Conservation (phyloP, 1,140 invertebrate species). For the Drosophila ironensis region DNA sequence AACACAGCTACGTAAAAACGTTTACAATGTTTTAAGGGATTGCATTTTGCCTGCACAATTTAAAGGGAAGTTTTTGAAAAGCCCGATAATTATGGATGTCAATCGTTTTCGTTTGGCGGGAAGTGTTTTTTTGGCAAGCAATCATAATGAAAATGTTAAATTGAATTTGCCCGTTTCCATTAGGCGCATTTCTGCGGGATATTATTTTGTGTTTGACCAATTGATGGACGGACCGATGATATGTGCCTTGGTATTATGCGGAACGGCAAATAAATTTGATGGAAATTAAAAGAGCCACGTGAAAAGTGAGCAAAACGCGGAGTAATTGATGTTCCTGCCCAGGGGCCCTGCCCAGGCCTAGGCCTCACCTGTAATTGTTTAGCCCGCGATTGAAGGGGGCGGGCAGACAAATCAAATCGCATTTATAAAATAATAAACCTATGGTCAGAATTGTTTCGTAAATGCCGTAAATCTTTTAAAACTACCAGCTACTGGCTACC, state of each 20-base stretch:
- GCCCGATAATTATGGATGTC: too few relatives aligned
- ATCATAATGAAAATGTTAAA: neutral
- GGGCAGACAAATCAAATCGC: conserved; percentile 35
- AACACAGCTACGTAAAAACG: too few relatives aligned
- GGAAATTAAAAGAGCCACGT: conserved; percentile 19
- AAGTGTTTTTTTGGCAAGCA: too few relatives aligned
- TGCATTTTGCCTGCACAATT: too few relatives aligned
- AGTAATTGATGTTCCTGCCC: conserved; percentile 21
- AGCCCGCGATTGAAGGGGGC: neutral
- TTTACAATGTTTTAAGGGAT: too few relatives aligned
- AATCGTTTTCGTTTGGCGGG: too few relatives aligned
- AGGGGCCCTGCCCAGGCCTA: neutral
- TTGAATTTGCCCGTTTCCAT: neutral
- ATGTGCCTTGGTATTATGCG: conserved; percentile 15
- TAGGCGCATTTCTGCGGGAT: neutral
- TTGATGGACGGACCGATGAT: too few relatives aligned
- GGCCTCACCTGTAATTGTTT: neutral
- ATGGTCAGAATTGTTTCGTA: conserved; percentile 30
- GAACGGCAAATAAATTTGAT: conserved; percentile 26
- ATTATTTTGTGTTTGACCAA: too few relatives aligned
- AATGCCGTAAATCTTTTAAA: conserved; percentile 61
- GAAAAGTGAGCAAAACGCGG: conserved; percentile 12
- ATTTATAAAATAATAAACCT: conserved; percentile 56
- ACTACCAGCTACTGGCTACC: conserved; percentile 41
- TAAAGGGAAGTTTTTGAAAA: too few relatives aligned